Conservation (phyloP, 2,113 vertebrate genomes). For the Beaufortia kweichowensis region DNA sequence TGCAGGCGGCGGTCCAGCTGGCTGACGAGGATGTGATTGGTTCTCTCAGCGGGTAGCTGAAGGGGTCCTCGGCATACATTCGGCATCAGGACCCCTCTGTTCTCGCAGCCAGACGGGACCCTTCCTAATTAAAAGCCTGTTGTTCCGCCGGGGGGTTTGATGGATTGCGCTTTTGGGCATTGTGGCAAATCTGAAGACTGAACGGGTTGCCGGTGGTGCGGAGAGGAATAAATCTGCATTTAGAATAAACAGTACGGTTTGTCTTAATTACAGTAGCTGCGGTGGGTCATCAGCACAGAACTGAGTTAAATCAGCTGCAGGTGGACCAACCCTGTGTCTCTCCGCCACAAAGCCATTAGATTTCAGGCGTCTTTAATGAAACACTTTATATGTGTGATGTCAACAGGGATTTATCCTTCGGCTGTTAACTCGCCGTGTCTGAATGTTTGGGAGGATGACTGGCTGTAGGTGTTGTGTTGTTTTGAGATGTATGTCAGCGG, state of each 20-base stretch:
- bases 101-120: conserved; percentile 55
- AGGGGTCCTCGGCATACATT: background rate
- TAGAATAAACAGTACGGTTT: background rate
- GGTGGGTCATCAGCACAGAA: background rate
- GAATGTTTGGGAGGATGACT: background rate
- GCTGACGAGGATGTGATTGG: background rate
- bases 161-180: conserved; percentile 61
- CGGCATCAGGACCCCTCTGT: conserved; percentile 52
- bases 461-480: too few species aligned
- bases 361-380: conserved; percentile 23
- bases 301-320: background rate
- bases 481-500: too few species aligned
- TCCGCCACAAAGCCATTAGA: conserved; percentile 5
- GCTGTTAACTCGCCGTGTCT: background rate
- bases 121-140: conserved; percentile 69
- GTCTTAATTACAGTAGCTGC: conserved; percentile 5
- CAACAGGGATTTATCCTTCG: conserved; percentile 30
- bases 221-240: conserved; percentile 26
- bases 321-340: background rate
- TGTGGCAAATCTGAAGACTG: conserved; percentile 14
- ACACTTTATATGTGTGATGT: conserved; percentile 39
- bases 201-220: background rate
- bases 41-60: conserved; percentile 32
- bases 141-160: conserved; percentile 58
- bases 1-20: conserved; percentile 16